Base-by-base conservation (phyloP, 1,140 invertebrate genomes). In the Idris sp. region DNA sequence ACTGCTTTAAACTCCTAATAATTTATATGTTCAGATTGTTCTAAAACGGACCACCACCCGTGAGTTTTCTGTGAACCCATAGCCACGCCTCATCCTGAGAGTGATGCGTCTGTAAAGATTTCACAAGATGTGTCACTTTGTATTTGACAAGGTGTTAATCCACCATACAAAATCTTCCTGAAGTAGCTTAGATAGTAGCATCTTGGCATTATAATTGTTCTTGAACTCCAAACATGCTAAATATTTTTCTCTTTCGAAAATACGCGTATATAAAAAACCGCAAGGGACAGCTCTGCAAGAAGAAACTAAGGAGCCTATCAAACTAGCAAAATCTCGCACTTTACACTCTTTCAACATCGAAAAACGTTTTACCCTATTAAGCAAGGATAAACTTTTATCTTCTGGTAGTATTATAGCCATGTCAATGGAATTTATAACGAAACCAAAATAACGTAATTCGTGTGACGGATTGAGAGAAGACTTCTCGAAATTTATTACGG, bases 401-500 rank as follows among this genome's bases (percentile, higher is more conserved):
- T 62, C 35, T 1, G 33, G 58, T 25, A 62, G 31, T 31, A 30
- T 13, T 3, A 62, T 15, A 7, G 16, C 10, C 54, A 74, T 65
- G 3, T 31, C n/a, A 14, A 1, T 1, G 2, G 62, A 67, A 15
- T 67, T 40, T 40, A 67, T 10, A 28, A 67, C 9, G 28, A 67
- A 40, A 40, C 62, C 62, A 14, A 56, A 25, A 46, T 31, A 54
- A 8, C 13, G 13, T 31, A 11, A 4, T 14, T 35, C 14, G 2
- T 59, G 16, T 9, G 26, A 31, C 2, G 77, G 72, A 2, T 43
- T 0, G 8, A 75, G 13, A 25, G 7, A 9, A 33, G 71, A 65
- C 41, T 75, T 73, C 1, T 14, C 8, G 6, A 14, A 41, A 48
- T 76, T 79, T 18, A 78, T 71, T 30, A 74, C 9, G 36, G 78